Percentiles rank a stretch among this genome's conserved stretches.
Conservation (phyloP, 2,113 vertebrate species). For the Tetrao urogallus region DNA sequence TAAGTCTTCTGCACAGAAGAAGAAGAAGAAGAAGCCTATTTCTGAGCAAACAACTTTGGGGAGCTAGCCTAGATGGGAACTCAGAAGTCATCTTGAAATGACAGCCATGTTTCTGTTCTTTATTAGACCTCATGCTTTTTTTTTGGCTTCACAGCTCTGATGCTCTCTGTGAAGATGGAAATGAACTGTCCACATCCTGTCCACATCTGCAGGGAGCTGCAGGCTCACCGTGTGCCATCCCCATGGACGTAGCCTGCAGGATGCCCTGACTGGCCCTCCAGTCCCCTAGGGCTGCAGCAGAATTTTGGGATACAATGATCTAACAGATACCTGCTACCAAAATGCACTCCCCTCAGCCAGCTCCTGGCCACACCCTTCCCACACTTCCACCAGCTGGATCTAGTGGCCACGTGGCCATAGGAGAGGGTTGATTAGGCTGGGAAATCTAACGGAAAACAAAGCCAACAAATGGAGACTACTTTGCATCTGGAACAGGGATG, state of each 20-base stretch:
- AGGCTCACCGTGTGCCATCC: background rate
- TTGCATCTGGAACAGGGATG: background rate
- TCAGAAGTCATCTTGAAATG: background rate
- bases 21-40: background rate
- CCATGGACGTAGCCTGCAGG: background rate
- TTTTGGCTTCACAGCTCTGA: background rate
- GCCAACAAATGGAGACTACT: background rate
- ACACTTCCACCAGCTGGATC: background rate
- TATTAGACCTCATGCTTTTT: background rate
- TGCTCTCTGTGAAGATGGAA: background rate
- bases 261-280: background rate
- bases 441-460: background rate
- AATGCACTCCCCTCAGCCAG: background rate
- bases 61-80: background rate
- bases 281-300: background rate
- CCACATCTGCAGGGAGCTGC: background rate
- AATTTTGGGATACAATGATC: background rate
- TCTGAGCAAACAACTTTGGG: background rate
- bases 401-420: background rate
- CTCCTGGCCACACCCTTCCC: background rate
- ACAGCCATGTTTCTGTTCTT: background rate
- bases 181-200: background rate
- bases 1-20: background rate
- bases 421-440: background rate
- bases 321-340: background rate